Evolutionary conservation across 1,140 invertebrate genomes (phyloP).

Genomic region (Bombus vancouverensis): DNA sequence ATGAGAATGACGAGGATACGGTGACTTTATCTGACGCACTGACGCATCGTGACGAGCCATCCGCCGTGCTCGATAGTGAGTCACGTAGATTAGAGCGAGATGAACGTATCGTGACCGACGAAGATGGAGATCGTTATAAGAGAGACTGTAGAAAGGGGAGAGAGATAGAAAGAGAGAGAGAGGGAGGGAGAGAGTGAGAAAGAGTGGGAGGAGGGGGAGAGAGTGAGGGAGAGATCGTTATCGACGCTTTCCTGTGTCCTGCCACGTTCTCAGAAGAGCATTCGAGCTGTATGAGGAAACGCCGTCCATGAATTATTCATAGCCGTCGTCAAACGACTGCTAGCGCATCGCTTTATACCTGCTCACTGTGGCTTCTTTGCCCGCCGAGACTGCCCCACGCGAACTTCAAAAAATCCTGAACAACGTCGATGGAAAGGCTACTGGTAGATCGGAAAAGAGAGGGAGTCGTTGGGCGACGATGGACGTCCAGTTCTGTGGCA

Average conservation of each 20-base stretch:
- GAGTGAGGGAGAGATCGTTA: conserved; percentile 74
- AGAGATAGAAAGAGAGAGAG: background rate
- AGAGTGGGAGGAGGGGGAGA: conserved; percentile 25
- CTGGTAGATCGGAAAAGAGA: background rate
- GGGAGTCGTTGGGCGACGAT: background rate
- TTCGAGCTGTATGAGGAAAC: conserved; percentile 81
- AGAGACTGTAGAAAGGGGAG: conserved; percentile 23
- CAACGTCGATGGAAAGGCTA: background rate
- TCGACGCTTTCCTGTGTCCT: conserved; percentile 81
- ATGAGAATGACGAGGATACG: conserved; percentile 66
- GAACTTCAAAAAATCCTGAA: conserved; percentile 22
- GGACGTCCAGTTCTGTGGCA: conserved; percentile 1
- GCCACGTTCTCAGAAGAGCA: conserved; percentile 81
- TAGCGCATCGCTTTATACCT: conserved; percentile 63
- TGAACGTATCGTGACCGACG: conserved; percentile 13
- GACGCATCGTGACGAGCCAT: conserved; percentile 70
- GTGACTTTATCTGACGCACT: conserved; percentile 71
- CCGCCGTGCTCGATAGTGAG: conserved; percentile 58
- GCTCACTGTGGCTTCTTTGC: conserved; percentile 7
- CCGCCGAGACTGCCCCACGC: conserved; percentile 24
- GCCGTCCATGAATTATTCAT: conserved; percentile 81
- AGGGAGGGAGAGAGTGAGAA: background rate
- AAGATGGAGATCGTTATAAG: conserved; percentile 41
- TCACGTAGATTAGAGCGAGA: conserved; percentile 53
- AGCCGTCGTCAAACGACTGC: conserved; percentile 78